phyloP scores from a whole-genome alignment of 2,797 vertebrate genomes.

The Brotula barbata region DNA sequence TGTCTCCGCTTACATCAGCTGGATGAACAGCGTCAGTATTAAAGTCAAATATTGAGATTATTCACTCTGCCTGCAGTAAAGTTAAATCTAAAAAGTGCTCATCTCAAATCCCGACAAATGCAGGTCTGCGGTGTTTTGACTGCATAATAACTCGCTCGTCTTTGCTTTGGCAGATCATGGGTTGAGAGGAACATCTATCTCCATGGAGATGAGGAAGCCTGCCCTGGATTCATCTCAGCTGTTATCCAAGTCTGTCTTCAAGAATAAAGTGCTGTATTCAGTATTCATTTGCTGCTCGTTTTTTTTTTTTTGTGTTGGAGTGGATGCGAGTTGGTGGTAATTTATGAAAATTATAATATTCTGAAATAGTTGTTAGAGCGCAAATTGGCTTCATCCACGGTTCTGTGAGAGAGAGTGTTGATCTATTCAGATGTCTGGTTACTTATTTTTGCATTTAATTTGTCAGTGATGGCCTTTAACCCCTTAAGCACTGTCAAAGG shows the following conservation, averaged over 20 bases:
- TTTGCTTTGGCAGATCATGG: conserved; percentile 70
- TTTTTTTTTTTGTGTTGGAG: neutral
- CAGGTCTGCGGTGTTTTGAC: neutral
- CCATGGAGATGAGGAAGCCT: conserved; percentile 37
- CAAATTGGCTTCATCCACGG: too few species aligned
- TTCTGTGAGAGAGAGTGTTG: too few species aligned
- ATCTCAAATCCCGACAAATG: neutral
- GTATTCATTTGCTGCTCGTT: conserved; percentile 1
- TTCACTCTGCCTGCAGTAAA: neutral
- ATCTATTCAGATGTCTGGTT: too few species aligned
- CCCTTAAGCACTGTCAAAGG: too few species aligned
- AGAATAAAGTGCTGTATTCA: conserved; percentile 54
- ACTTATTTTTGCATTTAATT: too few species aligned
- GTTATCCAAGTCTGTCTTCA: conserved; percentile 11
- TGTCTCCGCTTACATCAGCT: conserved; percentile 83
- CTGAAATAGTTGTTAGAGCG: too few species aligned
- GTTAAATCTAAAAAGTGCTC: neutral
- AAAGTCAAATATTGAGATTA: neutral
- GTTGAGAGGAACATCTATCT: conserved; percentile 50
- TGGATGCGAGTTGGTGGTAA: neutral
- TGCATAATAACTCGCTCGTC: conserved; percentile 40
- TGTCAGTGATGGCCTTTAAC: too few species aligned
- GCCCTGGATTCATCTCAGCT: conserved; percentile 24
- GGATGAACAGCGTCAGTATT: conserved; percentile 85
- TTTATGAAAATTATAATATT: neutral